Base-by-base conservation (phyloP, 2,888 invertebrate species). In the Eristalis intricaria region DNA sequence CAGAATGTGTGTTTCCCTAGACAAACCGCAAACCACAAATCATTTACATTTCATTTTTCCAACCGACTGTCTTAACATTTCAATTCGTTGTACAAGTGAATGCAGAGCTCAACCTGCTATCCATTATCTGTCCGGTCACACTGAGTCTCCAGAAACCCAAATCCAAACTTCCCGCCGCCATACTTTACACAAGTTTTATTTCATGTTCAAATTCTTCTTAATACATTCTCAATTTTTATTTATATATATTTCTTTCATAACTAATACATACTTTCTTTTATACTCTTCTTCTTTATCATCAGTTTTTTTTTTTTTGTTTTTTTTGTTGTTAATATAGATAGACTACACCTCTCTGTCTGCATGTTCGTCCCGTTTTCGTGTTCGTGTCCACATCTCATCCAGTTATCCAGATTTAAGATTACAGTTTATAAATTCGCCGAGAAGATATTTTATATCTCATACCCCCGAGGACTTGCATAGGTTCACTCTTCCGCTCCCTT, bases 171-270 rank as follows among this genome's bases (percentile, higher is more conserved):
- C 32, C 8, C 32, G 32, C 32, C 10, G 32, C 1, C 32, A 8
- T 80, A 75, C 77, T 82, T 82, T 75, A 86, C 84, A 77, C 38
- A 81, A 58, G 78, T 61, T 86, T 86, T 86, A 86, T 86, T 86
- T 78, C 78, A 86, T 75, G 65, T 79, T 86, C 74, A 86, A 85
- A 81, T 85, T 81, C 70, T 58, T 79, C 73, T 60, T 79, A 79
- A 66, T 71, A 79, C 79, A 79, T 78, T 65, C 43, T 70, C 65
- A 71, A 74, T 73, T 86, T 74, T 79, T 63, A 79, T 71, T 86
- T 80, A 80, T 79, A 82, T 73, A 85, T 79, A 81, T 76, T 65
- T 82, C 64, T 74, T 82, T 86, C 40, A 82, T 78, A 82, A 70
- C 86, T 86, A 82, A 86, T 71, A 86, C 86, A 82, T 84, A 76